A percentile compares a stretch with the other conserved stretches of the same genome.
These are phyloP conservation scores for Meriones psammophilus DNA, from an alignment of 2,797 vertebrate genomes.

Conservation along the genomic window DNA sequence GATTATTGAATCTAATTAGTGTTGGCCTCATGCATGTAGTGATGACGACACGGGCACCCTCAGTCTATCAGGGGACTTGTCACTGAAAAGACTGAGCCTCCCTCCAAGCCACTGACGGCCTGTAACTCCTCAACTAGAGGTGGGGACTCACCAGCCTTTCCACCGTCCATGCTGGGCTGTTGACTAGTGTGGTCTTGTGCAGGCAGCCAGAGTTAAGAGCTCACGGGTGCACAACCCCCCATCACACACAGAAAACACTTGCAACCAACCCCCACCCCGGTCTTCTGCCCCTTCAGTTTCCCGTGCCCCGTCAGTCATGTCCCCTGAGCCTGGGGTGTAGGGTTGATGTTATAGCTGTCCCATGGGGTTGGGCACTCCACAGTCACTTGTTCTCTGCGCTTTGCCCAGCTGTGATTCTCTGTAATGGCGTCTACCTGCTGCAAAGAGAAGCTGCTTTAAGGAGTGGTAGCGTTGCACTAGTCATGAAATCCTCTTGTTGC, in stretches of 20 bases:
- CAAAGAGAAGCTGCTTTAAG: background rate
- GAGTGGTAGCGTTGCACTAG: background rate
- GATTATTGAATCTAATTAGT: background rate
- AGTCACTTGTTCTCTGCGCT: background rate
- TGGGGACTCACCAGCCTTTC: background rate
- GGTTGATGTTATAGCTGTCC: background rate
- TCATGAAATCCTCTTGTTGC: background rate
- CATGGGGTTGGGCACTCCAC: background rate
- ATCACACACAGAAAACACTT: background rate
- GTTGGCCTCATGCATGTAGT: background rate
- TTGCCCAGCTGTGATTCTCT: background rate
- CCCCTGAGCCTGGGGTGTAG: background rate
- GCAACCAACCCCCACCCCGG: background rate
- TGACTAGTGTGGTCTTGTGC: background rate
- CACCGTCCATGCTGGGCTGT: background rate
- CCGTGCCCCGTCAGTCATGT: no score
- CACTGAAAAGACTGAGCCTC: background rate
- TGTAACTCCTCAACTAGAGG: background rate
- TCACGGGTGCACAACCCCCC: background rate
- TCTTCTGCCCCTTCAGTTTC: background rate
- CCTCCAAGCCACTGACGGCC: background rate
- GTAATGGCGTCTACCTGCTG: background rate
- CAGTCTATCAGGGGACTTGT: background rate
- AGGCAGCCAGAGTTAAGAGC: background rate
- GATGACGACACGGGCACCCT: background rate